Evolutionary conservation across 2,888 invertebrate species (phyloP).

Genomic region (Acanthoscelides obtectus): DNA sequence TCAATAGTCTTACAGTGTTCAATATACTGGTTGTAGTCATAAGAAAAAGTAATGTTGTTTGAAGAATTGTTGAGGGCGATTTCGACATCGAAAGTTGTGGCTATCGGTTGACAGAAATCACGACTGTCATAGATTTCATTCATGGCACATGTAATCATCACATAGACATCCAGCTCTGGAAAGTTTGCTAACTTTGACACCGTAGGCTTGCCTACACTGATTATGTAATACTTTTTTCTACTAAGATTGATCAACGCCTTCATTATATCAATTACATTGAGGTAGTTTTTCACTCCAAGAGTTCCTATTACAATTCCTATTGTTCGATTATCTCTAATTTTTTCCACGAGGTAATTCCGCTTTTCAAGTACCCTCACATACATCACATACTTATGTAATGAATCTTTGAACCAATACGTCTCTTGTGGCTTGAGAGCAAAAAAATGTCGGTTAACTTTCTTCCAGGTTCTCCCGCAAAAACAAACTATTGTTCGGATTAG

Average conservation of each 20-base stretch:
- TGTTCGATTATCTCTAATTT: slow-evolving; percentile 82
- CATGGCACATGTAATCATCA: slow-evolving; percentile 88
- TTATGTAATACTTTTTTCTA: slow-evolving; percentile 84
- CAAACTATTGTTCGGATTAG: slow-evolving; percentile 43
- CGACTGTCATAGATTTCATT: slow-evolving; percentile 77
- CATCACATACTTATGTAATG: slow-evolving; percentile 35
- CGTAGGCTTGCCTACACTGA: slow-evolving; percentile 92
- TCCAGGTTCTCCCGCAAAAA: slow-evolving; percentile 54
- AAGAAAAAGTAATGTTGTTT: slow-evolving; percentile 43
- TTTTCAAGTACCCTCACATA: slow-evolving; percentile 67
- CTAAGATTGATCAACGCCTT: slow-evolving; percentile 67
- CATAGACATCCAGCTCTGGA: slow-evolving; percentile 89
- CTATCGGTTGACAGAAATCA: slow-evolving; percentile 86
- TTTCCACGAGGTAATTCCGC: slow-evolving; percentile 81
- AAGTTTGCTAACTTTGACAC: slow-evolving; percentile 94
- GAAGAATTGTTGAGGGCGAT: slow-evolving; percentile 64
- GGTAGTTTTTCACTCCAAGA: slow-evolving; percentile 75
- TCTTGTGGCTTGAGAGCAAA: slow-evolving; percentile 44
- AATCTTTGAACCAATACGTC: slow-evolving; percentile 57
- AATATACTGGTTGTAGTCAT: slow-evolving; percentile 65
- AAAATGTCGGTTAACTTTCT: slow-evolving; percentile 52
- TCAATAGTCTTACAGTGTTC: slow-evolving; percentile 36
- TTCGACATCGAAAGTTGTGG: slow-evolving; percentile 91
- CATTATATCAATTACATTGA: slow-evolving; percentile 68
- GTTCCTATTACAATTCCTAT: slow-evolving; percentile 91